Conservation (phyloP, 2,113 vertebrate genomes). For the Elaphurus davidianus region DNA sequence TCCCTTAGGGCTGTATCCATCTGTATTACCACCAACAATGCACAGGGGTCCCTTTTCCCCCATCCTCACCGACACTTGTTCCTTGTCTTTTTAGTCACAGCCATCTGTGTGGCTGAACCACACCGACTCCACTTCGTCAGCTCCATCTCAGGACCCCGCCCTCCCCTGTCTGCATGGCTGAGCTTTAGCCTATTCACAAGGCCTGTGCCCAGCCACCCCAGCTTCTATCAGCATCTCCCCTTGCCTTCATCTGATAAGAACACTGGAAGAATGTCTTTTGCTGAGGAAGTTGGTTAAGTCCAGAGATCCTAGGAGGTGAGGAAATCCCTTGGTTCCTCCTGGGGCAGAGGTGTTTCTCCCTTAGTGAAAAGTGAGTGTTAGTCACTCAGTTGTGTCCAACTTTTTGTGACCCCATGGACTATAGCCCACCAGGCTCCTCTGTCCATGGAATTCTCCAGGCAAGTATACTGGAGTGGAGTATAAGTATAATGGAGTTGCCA, state of each 20-base stretch:
- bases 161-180: background rate
- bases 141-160: background rate
- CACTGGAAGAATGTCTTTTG: background rate
- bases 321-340: background rate
- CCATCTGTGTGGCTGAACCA: background rate
- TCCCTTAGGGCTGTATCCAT: background rate
- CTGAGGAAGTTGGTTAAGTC: background rate
- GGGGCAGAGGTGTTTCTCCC: background rate
- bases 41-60: background rate
- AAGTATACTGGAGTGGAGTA: background rate
- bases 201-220: background rate
- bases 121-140: background rate
- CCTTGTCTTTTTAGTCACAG: background rate
- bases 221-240: background rate
- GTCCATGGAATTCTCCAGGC: background rate
- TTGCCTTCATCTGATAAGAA: background rate
- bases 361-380: background rate
- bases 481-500: background rate
- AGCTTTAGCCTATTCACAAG: background rate
- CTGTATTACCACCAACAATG: background rate
- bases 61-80: background rate
- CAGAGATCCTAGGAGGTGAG: background rate
- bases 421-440: background rate
- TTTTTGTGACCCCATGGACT: background rate
- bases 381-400: rapidly evolving